A percentile compares a stretch with the other conserved stretches of the same genome.
Evolutionary conservation across 2,797 vertebrate genomes (phyloP).

Genomic region (Sebastes iracundus): DNA sequence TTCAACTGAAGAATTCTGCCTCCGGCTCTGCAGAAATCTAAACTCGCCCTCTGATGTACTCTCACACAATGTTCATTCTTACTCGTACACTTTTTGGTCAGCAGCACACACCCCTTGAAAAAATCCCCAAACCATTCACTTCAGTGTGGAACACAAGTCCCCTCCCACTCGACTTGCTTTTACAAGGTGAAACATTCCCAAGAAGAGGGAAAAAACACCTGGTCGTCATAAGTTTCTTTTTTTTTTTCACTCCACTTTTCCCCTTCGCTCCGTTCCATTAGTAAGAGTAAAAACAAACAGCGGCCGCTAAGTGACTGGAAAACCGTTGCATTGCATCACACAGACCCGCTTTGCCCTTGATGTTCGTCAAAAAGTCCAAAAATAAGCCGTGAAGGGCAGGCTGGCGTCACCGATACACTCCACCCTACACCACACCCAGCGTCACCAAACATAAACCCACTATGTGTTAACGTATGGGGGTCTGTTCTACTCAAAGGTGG

Average conservation of each 20-base stretch:
- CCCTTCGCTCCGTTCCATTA: conserved; percentile 68
- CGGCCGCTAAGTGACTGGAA: conserved; percentile 71
- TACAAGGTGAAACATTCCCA: conserved; percentile 85
- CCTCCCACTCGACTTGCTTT: conserved; percentile 73
- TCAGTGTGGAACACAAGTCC: conserved; percentile 53
- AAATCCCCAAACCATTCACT: conserved; percentile 64
- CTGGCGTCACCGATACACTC: conserved; percentile 66
- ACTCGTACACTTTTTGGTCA: conserved; percentile 43
- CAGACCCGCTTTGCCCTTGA: conserved; percentile 63
- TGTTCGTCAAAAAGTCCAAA: conserved; percentile 63
- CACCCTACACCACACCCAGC: conserved; percentile 72
- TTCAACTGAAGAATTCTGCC: conserved; percentile 53
- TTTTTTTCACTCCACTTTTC: conserved; percentile 66
- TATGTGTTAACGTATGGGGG: conserved; percentile 63
- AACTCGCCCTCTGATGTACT: conserved; percentile 36
- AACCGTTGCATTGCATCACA: conserved; percentile 75
- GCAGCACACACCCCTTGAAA: conserved; percentile 59
- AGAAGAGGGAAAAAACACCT: conserved; percentile 80
- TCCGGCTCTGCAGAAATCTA: conserved; percentile 38
- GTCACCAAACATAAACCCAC: conserved; percentile 59
- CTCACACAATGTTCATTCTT: conserved; percentile 55
- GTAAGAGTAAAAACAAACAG: conserved; percentile 81
- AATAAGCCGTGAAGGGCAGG: conserved; percentile 74
- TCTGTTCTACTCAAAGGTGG: conserved; percentile 68
- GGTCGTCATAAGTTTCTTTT: conserved; percentile 69